Conservation (phyloP, 2,888 invertebrate species). For the Nemapogon koenigi region DNA sequence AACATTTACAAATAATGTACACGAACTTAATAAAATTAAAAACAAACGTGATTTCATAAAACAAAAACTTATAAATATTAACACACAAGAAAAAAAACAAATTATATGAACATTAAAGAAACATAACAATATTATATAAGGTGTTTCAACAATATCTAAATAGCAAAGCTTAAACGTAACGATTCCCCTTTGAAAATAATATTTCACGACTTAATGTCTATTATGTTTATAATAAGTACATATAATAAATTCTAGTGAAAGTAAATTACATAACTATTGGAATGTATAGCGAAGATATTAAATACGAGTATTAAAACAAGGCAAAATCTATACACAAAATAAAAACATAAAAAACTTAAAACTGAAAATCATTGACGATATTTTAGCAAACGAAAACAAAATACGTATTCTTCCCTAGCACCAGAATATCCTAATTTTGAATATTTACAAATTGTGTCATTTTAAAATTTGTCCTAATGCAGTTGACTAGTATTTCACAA, state of each 20-base stretch:
- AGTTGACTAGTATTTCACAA: slow-evolving; percentile 31
- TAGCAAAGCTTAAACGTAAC: slow-evolving; percentile 57
- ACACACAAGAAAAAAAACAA: slow-evolving; percentile 6
- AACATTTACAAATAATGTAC: slow-evolving; percentile 12
- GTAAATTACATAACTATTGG: slow-evolving; percentile 25
- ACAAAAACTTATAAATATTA: slow-evolving; percentile 8
- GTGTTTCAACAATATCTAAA: slow-evolving; percentile 27
- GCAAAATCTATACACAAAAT: slow-evolving; percentile 16
- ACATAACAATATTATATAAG: slow-evolving; percentile 20
- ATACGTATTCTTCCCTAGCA: slow-evolving; percentile 4
- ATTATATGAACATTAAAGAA: slow-evolving; percentile 26
- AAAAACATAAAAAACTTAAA: slow-evolving; percentile 11
- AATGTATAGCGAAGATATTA: slow-evolving; percentile 35
- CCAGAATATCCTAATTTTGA: slow-evolving; percentile 11
- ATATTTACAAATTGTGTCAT: slow-evolving; percentile 18
- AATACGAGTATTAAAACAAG: slow-evolving; percentile 13
- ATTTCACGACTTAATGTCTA: slow-evolving; percentile 22
- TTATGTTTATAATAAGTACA: slow-evolving; percentile 2
- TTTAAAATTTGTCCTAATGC: slow-evolving; percentile 20
- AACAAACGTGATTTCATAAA: slow-evolving; percentile 10
- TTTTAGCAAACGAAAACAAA: slow-evolving; percentile 2
- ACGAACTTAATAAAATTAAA: slow-evolving; percentile 21
- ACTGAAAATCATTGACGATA: slow-evolving; percentile 1
- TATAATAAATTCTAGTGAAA: slow-evolving; percentile 11
- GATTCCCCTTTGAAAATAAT: slow-evolving; percentile 50